Conservation (phyloP, 1,140 invertebrate species). For the Venturia canescens region DNA sequence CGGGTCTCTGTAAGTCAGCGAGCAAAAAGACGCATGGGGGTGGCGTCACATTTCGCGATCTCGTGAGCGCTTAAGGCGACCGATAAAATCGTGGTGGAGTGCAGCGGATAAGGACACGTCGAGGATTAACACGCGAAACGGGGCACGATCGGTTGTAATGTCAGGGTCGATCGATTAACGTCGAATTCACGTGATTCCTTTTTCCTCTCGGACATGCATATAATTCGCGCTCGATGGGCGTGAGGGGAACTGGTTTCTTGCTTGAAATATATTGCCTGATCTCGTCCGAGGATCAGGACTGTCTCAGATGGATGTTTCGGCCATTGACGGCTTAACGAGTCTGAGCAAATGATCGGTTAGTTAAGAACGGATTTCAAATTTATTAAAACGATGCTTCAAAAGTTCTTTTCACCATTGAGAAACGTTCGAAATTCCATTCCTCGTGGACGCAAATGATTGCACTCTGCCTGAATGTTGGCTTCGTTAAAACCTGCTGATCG, state of each 20-base stretch:
- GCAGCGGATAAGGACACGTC: background rate
- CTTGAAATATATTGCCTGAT: background rate
- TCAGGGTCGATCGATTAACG: conserved; percentile 18
- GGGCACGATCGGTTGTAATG: background rate
- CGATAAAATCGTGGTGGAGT: conserved; percentile 1
- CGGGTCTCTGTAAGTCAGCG: background rate
- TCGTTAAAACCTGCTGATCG: too few relatives aligned
- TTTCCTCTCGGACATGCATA: background rate
- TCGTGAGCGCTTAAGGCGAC: background rate
- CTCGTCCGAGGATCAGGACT: too few relatives aligned
- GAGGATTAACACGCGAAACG: background rate
- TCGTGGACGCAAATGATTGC: too few relatives aligned
- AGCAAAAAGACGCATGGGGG: background rate
- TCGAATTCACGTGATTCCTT: background rate
- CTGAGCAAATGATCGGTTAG: too few relatives aligned
- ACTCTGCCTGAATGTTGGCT: too few relatives aligned
- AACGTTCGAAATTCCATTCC: too few relatives aligned
- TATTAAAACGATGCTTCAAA: too few relatives aligned
- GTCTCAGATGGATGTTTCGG: too few relatives aligned
- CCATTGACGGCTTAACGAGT: too few relatives aligned
- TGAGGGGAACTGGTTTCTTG: background rate
- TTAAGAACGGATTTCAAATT: too few relatives aligned
- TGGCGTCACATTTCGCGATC: background rate
- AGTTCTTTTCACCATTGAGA: too few relatives aligned
- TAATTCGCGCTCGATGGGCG: background rate